A percentile compares a stretch with the other conserved stretches of the same genome.
Evolutionary conservation across 2,113 vertebrate species (phyloP).

Genomic region (Natator depressus): DNA sequence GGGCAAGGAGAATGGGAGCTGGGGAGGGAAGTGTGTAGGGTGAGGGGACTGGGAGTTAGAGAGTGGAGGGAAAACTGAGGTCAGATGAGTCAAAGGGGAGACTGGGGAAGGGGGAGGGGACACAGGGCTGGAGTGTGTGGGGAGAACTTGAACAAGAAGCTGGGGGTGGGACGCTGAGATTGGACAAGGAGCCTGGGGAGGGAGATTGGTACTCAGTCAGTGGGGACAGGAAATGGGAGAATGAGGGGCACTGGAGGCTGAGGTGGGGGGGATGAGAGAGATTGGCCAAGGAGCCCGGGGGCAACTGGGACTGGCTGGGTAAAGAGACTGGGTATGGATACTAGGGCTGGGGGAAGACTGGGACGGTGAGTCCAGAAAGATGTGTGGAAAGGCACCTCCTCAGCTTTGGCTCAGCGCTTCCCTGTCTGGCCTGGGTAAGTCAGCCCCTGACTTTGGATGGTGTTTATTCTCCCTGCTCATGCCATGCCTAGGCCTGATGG

Average conservation of each 20-base stretch:
- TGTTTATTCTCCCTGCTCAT: no score
- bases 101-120: background rate
- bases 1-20: background rate
- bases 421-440: no score
- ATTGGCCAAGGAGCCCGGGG: background rate
- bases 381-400: no score
- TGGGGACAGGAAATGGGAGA: background rate
- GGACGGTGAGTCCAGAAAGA: no score
- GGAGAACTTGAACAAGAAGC: background rate
- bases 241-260: background rate
- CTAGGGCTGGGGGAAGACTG: no score
- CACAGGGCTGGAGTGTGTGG: background rate
- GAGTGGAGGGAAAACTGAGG: background rate
- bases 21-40: background rate
- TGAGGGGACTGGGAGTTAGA: background rate
- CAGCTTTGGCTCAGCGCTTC: no score
- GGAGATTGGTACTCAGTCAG: background rate
- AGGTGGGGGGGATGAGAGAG: background rate
- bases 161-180: background rate
- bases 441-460: no score
- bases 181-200: background rate
- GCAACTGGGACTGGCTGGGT: background rate
- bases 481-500: no score
- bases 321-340: background rate
- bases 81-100: background rate